Evolutionary conservation across 2,888 invertebrate genomes (phyloP), one percentile per base, ranked within the genome.

Genomic region (Adela reaumurella): DNA sequence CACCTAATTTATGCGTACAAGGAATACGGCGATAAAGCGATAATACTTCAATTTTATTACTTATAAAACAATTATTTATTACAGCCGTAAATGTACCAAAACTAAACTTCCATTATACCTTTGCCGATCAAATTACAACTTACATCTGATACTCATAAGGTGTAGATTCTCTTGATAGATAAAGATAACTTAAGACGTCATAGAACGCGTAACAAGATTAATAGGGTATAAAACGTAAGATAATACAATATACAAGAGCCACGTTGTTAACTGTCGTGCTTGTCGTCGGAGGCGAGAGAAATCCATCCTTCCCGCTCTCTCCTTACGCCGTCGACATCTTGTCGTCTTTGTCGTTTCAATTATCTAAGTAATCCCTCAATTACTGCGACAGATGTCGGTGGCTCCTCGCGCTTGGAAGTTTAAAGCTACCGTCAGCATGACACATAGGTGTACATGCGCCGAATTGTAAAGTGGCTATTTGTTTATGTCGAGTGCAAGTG

Each of bases 311-410:
- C 69, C 66, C 74, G 56, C 57, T 74, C 64, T 51, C 62, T 52
- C 70, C 54, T 57, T 51, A 55, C 55, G 57, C 58, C 56, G 56
- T 70, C 67, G 62, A 70, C 47, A 61, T 71, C 64, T 60, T 65
- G 65, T 74, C 63, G n/a, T n/a, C 70, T 82, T 83, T 65, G 65
- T 74, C 63, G 70, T 82, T 83, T 83, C 83, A 84, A 84, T 84
- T 84, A 84, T 83, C 82, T 83, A 70, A 73, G 79, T 84, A 84
- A 84, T 83, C 83, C 83, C 73, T 81, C 83, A 83, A 83, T 83
- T 83, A 83, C 81, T 81, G 65, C 76, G 78, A 80, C 81, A 81
- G 81, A 81, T 81, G 81, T 80, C 80, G 79, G 72, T 62, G 65
- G 70, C 72, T 74, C 76, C 74, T 76, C 74, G 69, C 20, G 68